Evolutionary conservation across 2,797 vertebrate genomes (phyloP), one percentile per base, ranked within the genome.

Genomic region (Babyrousa celebensis): DNA sequence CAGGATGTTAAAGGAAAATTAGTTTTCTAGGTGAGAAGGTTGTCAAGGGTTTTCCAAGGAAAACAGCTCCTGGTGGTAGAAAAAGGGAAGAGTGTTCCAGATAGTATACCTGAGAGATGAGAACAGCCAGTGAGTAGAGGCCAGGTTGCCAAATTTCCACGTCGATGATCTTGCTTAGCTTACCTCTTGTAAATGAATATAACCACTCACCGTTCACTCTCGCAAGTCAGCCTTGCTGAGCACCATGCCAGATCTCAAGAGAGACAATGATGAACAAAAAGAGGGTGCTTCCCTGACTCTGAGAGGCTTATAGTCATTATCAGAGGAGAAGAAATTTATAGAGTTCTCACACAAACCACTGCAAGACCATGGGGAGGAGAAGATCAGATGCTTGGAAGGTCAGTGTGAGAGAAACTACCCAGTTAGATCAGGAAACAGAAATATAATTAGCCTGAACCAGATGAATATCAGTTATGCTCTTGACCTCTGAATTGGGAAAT

Each of bases 361-460:
- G 6, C 60, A n/a, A 27, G 43, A 12, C 1, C 0, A 0, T 43
- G 10, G 60, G 17, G 9, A 36, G 8, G 43, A 32, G 5, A 72
- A n/a, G 12, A 15, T 54, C 70, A 21, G 23, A 25, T 20, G 20
- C 27, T 21, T 60, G 52, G 74, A 79, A 40, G 56, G 14, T 2
- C 74, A 36, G 6, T 52, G 3, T 25, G 10, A 85, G 17, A 78
- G 15, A 72, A 85, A 25, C 10, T 36, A 29, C 29, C 29, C 52
- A 27, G 32, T 74, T 6, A 71, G 20, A 82, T 14, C 43, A 75
- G 17, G n/a, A 80, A 25, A 36, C 23, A 48, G 16, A 62, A n/a
- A 14, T 27, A 25, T 67, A 56, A 54, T 10, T 16, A 40, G 8
- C 27, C 48, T 43, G 43, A 63, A 56, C 48, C 25, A n/a, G 11